Conservation (phyloP, 2,797 vertebrate species). For the Sebastes glaucus region DNA sequence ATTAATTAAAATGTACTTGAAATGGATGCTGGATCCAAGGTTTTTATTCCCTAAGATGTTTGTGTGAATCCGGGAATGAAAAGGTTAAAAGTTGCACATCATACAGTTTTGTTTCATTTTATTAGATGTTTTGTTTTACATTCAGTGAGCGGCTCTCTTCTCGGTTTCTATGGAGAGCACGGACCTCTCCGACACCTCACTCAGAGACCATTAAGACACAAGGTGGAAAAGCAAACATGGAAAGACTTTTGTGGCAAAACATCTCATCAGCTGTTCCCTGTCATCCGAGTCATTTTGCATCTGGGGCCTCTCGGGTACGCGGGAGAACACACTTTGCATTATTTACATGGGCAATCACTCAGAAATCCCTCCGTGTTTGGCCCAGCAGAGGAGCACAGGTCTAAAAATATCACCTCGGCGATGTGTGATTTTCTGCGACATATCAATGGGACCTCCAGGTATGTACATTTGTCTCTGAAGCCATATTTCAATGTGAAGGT, state of each 20-base stretch:
- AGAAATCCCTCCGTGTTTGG: slow-evolving; percentile 77
- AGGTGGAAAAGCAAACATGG: slow-evolving; percentile 63
- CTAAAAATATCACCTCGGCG: slow-evolving; percentile 76
- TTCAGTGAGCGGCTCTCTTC: not conserved
- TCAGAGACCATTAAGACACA: slow-evolving; percentile 56
- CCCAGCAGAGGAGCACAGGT: slow-evolving; percentile 48
- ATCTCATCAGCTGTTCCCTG: slow-evolving; percentile 71
- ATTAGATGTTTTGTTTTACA: not conserved
- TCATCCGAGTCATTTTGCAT: slow-evolving; percentile 78
- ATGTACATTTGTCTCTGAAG: slow-evolving; percentile 68
- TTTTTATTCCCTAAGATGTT: not conserved
- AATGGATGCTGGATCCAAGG: not conserved
- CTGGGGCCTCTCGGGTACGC: slow-evolving; percentile 52
- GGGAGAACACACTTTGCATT: slow-evolving; percentile 79
- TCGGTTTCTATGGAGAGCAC: slow-evolving; percentile 13
- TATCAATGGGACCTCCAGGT: slow-evolving; percentile 78
- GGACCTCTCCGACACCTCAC: slow-evolving; percentile 23
- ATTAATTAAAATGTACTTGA: slow-evolving; percentile 25
- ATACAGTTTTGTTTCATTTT: not conserved
- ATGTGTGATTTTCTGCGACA: slow-evolving; percentile 66
- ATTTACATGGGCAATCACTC: slow-evolving; percentile 84
- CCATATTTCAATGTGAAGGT: slow-evolving; percentile 64
- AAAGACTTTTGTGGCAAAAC: slow-evolving; percentile 75
- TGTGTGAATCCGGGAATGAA: not conserved
- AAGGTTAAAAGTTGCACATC: not conserved